Percentiles rank a stretch among this genome's conserved stretches.
Evolutionary conservation across 2,797 vertebrate genomes (phyloP).

Genomic region (Xiphorhynchus erythropygius): DNA sequence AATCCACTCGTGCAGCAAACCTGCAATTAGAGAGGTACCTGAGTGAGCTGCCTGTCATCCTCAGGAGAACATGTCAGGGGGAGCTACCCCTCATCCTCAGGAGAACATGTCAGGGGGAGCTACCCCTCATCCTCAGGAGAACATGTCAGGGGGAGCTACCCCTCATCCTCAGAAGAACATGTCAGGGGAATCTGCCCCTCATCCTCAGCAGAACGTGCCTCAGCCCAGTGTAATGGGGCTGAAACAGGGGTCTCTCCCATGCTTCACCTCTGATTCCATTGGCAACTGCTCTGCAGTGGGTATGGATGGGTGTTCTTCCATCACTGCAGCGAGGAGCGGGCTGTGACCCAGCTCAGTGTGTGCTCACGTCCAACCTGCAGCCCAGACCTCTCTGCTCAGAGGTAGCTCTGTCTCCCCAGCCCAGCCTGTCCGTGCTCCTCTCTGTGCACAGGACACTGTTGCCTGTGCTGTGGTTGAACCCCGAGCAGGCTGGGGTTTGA

Average conservation of each 20-base stretch:
- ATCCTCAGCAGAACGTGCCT: neutral
- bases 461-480: conserved; percentile 22
- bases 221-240: neutral
- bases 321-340: neutral
- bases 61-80: accelerated
- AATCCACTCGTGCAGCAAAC: neutral
- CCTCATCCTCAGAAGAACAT: neutral
- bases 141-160: accelerated
- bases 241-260: neutral
- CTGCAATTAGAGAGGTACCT: neutral
- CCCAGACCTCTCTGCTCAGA: neutral
- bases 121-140: neutral
- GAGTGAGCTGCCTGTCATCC: neutral
- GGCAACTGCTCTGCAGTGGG: neutral
- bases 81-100: neutral
- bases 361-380: neutral
- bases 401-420: neutral
- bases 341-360: neutral
- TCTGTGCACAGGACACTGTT: neutral
- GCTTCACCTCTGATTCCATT: accelerated
- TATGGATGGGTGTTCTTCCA: neutral
- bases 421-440: neutral
- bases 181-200: neutral
- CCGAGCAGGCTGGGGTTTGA: conserved; percentile 58
- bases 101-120: neutral